Conservation (phyloP, 2,797 vertebrate genomes). For the Melanotaenia parkinsoni region DNA sequence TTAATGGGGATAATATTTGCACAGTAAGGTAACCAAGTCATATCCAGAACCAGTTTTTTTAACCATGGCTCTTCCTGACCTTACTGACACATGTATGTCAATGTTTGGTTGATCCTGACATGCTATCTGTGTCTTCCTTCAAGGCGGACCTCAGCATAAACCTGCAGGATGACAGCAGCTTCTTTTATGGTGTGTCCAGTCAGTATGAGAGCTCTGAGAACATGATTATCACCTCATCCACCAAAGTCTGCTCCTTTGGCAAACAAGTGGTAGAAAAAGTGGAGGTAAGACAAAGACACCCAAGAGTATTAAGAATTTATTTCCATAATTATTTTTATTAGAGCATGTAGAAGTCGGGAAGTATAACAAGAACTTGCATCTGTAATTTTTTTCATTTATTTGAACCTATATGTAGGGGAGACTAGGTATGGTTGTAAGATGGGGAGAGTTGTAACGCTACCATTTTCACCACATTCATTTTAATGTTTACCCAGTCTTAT, state of each 20-base stretch:
- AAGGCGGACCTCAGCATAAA: conserved; percentile 95
- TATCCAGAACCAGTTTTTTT: background rate
- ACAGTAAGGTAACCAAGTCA: background rate
- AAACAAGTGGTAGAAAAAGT: conserved; percentile 99
- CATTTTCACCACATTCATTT: too few relatives aligned
- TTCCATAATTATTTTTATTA: background rate
- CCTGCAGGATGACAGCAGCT: conserved; percentile 92
- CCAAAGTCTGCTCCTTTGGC: conserved; percentile 97
- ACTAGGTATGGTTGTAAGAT: too few relatives aligned
- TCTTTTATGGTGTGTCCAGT: conserved; percentile 96
- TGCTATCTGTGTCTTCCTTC: conserved; percentile 24
- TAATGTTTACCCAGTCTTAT: too few relatives aligned
- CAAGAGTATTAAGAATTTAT: background rate
- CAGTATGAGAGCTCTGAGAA: conserved; percentile 95
- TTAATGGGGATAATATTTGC: background rate
- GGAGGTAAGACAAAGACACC: conserved; percentile 84
- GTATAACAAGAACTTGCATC: background rate
- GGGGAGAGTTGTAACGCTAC: too few relatives aligned
- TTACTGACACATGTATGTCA: background rate
- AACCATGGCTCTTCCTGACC: background rate
- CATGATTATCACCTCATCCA: conserved; percentile 97
- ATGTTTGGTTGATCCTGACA: conserved; percentile 8
- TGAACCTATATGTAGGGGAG: too few relatives aligned
- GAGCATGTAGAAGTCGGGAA: background rate
- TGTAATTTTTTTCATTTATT: background rate